phyloP scores from a whole-genome alignment of 2,888 invertebrate genomes.

The Cerastoderma edule region DNA sequence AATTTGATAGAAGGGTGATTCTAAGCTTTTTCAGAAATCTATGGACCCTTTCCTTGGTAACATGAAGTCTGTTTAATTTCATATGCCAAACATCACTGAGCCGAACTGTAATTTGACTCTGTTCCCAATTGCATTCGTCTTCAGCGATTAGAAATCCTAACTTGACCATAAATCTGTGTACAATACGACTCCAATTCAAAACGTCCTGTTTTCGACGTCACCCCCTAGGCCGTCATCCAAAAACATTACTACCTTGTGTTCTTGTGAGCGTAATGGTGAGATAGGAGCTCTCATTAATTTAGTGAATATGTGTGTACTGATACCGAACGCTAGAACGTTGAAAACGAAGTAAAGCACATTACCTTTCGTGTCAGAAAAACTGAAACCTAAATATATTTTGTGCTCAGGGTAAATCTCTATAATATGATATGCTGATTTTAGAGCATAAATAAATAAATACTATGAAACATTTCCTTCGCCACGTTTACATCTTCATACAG shows the following conservation, averaged over 20 bases:
- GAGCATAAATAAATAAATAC: slow-evolving; percentile 37
- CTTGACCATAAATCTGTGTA: background rate
- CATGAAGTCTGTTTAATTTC: background rate
- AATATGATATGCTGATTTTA: slow-evolving; percentile 48
- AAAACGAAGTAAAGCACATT: slow-evolving; percentile 10
- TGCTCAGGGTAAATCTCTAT: slow-evolving; percentile 26
- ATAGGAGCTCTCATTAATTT: slow-evolving; percentile 26
- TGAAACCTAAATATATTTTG: slow-evolving; percentile 23
- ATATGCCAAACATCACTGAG: slow-evolving; percentile 24
- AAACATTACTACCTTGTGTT: slow-evolving; percentile 29
- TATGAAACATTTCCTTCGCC: slow-evolving; percentile 29
- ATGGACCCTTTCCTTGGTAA: no score
- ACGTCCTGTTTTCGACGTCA: background rate
- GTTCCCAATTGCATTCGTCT: slow-evolving; percentile 18
- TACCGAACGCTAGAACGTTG: slow-evolving; percentile 34
- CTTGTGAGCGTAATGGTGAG: slow-evolving; percentile 8
- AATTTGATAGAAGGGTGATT: no score
- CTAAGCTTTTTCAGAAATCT: no score
- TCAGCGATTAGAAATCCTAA: slow-evolving; percentile 28
- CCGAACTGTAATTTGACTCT: slow-evolving; percentile 9
- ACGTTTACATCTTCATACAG: slow-evolving; percentile 33
- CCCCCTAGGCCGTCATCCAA: slow-evolving; percentile 36
- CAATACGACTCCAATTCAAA: background rate
- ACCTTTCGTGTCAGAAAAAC: slow-evolving; percentile 8
- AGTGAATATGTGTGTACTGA: slow-evolving; percentile 38